Evolutionary conservation across 2,797 vertebrate genomes (phyloP).

Genomic region (Paratrypauchen microcephalus): DNA sequence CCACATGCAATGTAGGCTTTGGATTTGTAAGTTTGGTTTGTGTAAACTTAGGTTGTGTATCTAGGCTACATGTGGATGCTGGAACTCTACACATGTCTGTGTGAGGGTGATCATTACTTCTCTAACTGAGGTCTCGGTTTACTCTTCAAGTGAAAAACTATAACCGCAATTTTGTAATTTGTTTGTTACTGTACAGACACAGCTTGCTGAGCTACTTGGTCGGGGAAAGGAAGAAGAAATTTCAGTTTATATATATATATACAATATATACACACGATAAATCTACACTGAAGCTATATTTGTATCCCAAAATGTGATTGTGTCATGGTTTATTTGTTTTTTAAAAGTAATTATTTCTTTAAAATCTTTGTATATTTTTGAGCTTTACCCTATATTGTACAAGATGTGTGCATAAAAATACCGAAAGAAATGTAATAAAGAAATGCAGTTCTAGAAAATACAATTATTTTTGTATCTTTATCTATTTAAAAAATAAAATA

Average conservation of each 20-base stretch:
- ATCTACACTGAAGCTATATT: constrained; percentile 72
- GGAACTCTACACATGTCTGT: constrained; percentile 22
- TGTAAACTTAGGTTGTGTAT: constrained; percentile 16
- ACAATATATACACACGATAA: constrained; percentile 30
- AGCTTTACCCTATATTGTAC: constrained; percentile 33
- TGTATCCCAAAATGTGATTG: constrained; percentile 80
- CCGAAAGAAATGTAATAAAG: constrained; percentile 50
- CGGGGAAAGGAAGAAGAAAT: constrained; percentile 18
- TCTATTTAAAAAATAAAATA: constrained; percentile 4
- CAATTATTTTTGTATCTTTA: constrained; percentile 37
- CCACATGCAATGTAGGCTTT: constrained; percentile 15
- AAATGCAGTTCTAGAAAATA: constrained; percentile 32
- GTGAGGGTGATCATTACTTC: constrained; percentile 26
- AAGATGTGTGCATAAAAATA: constrained; percentile 36
- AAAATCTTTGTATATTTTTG: constrained; percentile 49
- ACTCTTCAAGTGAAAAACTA: constrained; percentile 18
- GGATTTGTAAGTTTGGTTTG: constrained; percentile 25
- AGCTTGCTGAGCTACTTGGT: constrained; percentile 20
- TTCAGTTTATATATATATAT: constrained; percentile 39
- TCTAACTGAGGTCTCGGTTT: constrained; percentile 14
- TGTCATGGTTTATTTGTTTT: constrained; percentile 35
- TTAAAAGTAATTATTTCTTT: constrained; percentile 34
- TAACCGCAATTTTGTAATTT: constrained; percentile 3
- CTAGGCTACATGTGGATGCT: constrained; percentile 23
- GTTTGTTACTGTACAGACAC: constrained; percentile 28